A percentile compares a stretch with the other conserved stretches of the same genome.
These are phyloP conservation scores for Theristicus caerulescens DNA, from an alignment of 2,113 vertebrate species.

Conservation along the genomic window DNA sequence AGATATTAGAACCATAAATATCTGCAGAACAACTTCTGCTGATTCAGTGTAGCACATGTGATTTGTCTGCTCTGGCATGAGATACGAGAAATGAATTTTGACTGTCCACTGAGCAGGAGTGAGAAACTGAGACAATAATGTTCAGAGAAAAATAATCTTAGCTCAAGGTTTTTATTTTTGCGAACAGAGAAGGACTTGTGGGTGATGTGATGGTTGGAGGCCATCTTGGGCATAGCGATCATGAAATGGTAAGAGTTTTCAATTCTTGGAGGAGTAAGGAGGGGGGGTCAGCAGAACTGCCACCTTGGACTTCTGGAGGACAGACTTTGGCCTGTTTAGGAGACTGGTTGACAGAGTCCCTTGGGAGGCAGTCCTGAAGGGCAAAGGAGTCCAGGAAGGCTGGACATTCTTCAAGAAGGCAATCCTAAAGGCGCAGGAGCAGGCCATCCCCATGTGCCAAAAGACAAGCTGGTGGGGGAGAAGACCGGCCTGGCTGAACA, in stretches of 20 bases:
- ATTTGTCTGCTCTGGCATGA: background rate
- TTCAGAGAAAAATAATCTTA: background rate
- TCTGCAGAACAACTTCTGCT: background rate
- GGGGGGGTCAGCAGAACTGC: background rate
- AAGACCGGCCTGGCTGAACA: background rate
- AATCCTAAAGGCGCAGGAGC: background rate
- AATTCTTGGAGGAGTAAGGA: background rate
- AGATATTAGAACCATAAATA: background rate
- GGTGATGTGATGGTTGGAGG: background rate
- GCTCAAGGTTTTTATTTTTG: background rate
- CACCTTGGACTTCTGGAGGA: background rate
- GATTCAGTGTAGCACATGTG: background rate
- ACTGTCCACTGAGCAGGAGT: background rate
- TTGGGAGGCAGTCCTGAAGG: background rate
- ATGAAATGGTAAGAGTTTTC: background rate
- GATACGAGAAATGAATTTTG: background rate
- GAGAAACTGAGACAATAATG: background rate
- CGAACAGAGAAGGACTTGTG: background rate
- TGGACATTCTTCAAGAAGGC: background rate
- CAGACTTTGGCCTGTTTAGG: background rate
- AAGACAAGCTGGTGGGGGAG: background rate
- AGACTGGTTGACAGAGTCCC: background rate
- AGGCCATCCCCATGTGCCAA: accelerated
- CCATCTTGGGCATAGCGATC: accelerated
- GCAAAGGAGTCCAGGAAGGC: too few species aligned